phyloP scores from a whole-genome alignment of 2,113 vertebrate genomes.

The Nibea coibor region DNA sequence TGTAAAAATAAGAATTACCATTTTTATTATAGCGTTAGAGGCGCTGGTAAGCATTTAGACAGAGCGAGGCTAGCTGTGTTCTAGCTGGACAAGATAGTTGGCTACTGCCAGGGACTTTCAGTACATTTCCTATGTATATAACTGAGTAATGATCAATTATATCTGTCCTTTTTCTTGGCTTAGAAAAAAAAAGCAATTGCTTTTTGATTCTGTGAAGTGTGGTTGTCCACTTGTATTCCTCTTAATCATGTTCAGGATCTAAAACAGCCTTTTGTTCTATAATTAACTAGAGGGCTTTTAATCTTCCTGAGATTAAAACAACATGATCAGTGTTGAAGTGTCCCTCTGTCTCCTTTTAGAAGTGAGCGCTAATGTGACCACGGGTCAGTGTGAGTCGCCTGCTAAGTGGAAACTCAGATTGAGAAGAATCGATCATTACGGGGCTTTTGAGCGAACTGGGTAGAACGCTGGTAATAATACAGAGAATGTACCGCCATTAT shows the following conservation, averaged over 20 bases:
- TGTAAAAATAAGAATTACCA: too few species aligned
- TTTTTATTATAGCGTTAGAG: too few species aligned
- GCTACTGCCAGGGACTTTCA: too few species aligned
- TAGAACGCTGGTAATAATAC: constrained; percentile 18
- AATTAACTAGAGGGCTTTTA: constrained; percentile 74
- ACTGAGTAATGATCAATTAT: background rate
- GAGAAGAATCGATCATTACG: constrained; percentile 51
- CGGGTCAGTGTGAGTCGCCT: constrained; percentile 27
- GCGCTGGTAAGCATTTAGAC: background rate
- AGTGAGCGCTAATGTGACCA: constrained; percentile 47
- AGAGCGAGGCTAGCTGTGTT: too few species aligned
- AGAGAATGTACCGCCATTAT: background rate
- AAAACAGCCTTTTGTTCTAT: constrained; percentile 67
- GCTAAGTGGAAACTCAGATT: constrained; percentile 49
- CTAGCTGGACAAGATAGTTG: too few species aligned
- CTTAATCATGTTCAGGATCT: constrained; percentile 62
- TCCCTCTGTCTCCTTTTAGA: constrained; percentile 46
- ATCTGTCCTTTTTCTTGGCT: background rate
- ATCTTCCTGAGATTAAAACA: constrained; percentile 73
- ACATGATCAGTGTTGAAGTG: constrained; percentile 67
- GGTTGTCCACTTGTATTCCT: constrained; percentile 36
- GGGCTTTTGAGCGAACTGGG: constrained; percentile 3
- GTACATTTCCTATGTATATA: background rate
- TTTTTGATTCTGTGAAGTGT: constrained; percentile 20
- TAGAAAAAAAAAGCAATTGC: background rate